These are phyloP conservation scores for Psilopogon haemacephalus DNA, from an alignment of 2,113 vertebrate genomes.

Conservation along the genomic window DNA sequence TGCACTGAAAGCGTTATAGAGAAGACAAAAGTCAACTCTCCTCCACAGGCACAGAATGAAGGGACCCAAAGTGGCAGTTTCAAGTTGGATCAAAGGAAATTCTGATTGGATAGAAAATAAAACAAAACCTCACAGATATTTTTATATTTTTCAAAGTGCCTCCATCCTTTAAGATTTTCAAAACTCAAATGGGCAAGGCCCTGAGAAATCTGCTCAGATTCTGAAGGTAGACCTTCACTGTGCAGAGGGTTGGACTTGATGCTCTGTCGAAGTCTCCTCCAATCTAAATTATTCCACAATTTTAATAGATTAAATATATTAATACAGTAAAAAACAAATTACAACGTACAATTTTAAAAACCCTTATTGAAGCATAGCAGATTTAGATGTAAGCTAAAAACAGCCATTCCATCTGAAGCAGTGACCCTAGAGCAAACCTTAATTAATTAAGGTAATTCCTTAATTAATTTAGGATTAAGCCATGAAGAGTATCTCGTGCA, in stretches of 20 bases:
- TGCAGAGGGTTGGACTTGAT: not conserved
- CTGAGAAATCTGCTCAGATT: not conserved
- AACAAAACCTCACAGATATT: not conserved
- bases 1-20: not conserved
- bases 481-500: accelerated
- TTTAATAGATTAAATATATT: not conserved
- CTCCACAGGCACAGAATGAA: not conserved
- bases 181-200: not conserved
- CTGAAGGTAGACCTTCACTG: not conserved
- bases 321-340: not conserved
- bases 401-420: not conserved
- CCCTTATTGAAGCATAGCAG: not conserved
- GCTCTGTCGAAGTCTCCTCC: not conserved
- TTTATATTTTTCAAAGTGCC: not conserved
- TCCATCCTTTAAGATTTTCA: not conserved
- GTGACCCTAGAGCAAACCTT: not conserved
- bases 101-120: not conserved
- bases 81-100: not conserved
- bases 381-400: not conserved
- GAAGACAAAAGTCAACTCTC: not conserved
- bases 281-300: not conserved
- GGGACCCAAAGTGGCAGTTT: not conserved
- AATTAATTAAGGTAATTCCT: no score
- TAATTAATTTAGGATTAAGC: not conserved
- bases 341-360: not conserved